A percentile compares a stretch with the other conserved stretches of the same genome.
Evolutionary conservation across 2,888 invertebrate species (phyloP).

Genomic region (Calephelis perditalis): DNA sequence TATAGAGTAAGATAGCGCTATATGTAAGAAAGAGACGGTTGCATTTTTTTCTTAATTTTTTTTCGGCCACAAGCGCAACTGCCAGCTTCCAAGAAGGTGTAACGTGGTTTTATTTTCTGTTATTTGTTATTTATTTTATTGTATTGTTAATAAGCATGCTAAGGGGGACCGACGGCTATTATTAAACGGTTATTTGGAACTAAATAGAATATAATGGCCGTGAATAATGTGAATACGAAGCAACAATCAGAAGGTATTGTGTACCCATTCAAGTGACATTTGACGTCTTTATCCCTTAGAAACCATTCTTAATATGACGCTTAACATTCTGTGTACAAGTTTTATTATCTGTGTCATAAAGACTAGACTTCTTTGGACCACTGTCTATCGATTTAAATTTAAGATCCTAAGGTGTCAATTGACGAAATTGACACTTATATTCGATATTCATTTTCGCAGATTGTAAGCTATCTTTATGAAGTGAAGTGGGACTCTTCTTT

Average conservation of each 20-base stretch:
- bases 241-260: conserved; percentile 68
- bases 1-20: conserved; percentile 43
- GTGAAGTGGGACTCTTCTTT: too few species aligned
- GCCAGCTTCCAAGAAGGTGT: conserved; percentile 75
- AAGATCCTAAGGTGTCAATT: conserved; percentile 29
- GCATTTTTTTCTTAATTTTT: conserved; percentile 47
- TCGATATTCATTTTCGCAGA: conserved; percentile 21
- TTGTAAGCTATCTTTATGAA: conserved; percentile 40
- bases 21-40: conserved; percentile 38
- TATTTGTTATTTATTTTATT: conserved; percentile 75
- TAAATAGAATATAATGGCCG: conserved; percentile 77
- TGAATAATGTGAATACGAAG: conserved; percentile 68
- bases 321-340: conserved; percentile 29
- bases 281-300: conserved; percentile 57
- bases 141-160: conserved; percentile 77
- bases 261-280: conserved; percentile 48
- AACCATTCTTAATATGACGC: conserved; percentile 19
- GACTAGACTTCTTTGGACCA: conserved; percentile 15
- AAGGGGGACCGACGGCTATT: conserved; percentile 65
- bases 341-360: conserved; percentile 18
- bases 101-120: conserved; percentile 70
- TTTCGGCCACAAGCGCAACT: conserved; percentile 52
- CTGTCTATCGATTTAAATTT: conserved; percentile 34
- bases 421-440: conserved; percentile 13
- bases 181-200: conserved; percentile 77